phyloP scores from a whole-genome alignment of 1,140 invertebrate genomes.

The Bombus huntii region DNA sequence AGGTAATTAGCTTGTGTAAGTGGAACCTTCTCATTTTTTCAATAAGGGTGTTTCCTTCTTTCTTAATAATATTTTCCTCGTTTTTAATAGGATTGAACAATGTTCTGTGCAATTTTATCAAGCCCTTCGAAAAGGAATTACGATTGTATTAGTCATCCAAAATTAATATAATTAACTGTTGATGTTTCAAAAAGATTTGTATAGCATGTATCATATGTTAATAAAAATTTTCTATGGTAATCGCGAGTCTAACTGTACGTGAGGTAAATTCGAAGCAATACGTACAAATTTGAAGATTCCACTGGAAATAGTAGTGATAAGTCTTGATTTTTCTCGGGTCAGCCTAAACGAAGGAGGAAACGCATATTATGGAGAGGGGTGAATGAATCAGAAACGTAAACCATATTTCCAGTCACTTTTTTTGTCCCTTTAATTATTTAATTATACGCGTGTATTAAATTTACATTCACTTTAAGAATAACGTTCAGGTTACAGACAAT shows the following conservation, averaged over 20 bases:
- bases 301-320: not conserved
- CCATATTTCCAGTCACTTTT: constrained; percentile 64
- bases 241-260: not conserved
- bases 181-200: not conserved
- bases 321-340: not conserved
- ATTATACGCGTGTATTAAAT: constrained; percentile 70
- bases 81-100: not conserved
- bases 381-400: constrained; percentile 13
- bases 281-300: not conserved
- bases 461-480: constrained; percentile 70
- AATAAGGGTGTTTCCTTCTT: not conserved
- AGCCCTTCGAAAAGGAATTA: not conserved
- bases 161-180: no score
- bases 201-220: not conserved
- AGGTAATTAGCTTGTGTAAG: not conserved
- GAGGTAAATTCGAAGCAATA: not conserved
- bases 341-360: no score
- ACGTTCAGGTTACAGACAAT: constrained; percentile 49
- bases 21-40: not conserved
- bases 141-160: not conserved
- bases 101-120: not conserved
- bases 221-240: not conserved
- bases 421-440: constrained; percentile 66
- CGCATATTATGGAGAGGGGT: not conserved
- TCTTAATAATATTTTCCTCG: not conserved